Evolutionary conservation across 2,888 invertebrate species (phyloP).

Genomic region (Agonopterix heracliana): DNA sequence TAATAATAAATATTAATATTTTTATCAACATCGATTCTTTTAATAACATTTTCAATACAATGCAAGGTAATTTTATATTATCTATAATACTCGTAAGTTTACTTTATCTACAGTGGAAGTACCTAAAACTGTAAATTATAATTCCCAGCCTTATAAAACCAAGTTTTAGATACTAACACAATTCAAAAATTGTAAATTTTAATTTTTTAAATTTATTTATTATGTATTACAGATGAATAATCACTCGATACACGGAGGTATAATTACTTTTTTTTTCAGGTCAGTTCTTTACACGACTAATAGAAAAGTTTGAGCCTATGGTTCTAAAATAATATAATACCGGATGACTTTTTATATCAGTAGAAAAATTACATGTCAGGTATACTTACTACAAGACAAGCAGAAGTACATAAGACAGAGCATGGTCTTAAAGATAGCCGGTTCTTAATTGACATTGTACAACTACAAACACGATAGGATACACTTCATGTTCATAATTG

Average conservation of each 20-base stretch:
- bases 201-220: background rate
- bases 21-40: constrained; percentile 17
- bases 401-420: too few species aligned
- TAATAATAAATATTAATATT: constrained; percentile 11
- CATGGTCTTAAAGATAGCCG: too few species aligned
- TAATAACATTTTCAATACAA: constrained; percentile 12
- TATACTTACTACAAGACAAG: too few species aligned
- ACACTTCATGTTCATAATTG: too few species aligned
- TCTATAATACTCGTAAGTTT: too few species aligned
- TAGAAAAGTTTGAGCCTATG: background rate
- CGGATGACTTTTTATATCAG: too few species aligned
- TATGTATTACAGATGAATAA: background rate
- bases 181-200: constrained; percentile 6
- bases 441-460: too few species aligned
- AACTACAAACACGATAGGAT: too few species aligned
- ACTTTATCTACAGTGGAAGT: constrained; percentile 12
- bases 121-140: constrained; percentile 18
- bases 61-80: background rate
- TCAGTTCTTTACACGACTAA: background rate
- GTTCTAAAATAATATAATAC: background rate
- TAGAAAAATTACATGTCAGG: too few species aligned
- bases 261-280: too few species aligned
- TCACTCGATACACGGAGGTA: too few species aligned
- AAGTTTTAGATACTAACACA: constrained; percentile 22
- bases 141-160: constrained; percentile 27